Percentiles rank a stretch among this genome's conserved stretches.
Conservation (phyloP, 2,797 vertebrate species). For the Spinus pinus region DNA sequence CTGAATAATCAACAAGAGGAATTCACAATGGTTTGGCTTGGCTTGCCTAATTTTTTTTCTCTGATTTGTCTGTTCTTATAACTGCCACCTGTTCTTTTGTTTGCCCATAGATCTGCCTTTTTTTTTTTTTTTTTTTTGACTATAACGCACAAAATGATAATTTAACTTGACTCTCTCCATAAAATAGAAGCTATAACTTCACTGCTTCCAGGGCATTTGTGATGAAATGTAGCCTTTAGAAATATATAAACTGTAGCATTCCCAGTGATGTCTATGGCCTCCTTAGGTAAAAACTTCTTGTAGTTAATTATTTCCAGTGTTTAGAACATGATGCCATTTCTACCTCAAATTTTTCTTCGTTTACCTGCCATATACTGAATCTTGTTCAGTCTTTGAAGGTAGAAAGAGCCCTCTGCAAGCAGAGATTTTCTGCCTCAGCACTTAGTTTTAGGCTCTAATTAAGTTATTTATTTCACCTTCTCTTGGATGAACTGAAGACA, state of each 20-base stretch:
- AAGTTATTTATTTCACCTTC: neutral
- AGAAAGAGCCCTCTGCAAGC: neutral
- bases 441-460: neutral
- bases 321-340: neutral
- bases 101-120: neutral
- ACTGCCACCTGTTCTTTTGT: conserved; percentile 63
- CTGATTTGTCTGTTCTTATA: conserved; percentile 57
- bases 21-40: conserved; percentile 67
- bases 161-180: conserved; percentile 17
- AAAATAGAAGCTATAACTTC: conserved; percentile 3
- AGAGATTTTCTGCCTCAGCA: neutral
- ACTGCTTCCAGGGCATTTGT: neutral
- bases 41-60: conserved; percentile 31
- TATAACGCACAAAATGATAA: neutral
- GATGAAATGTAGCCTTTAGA: neutral
- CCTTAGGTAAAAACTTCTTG: neutral
- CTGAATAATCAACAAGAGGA: conserved; percentile 67
- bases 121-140: neutral
- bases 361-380: neutral
- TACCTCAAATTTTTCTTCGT: neutral
- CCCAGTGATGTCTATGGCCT: neutral
- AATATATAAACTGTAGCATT: neutral
- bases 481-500: neutral
- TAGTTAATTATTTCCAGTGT: neutral
- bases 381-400: neutral